Evolutionary conservation across 64 coral and sea anemone genomes (phyloP), one percentile per base, ranked within the genome.

Genomic region (Actinia tenebrosa): DNA sequence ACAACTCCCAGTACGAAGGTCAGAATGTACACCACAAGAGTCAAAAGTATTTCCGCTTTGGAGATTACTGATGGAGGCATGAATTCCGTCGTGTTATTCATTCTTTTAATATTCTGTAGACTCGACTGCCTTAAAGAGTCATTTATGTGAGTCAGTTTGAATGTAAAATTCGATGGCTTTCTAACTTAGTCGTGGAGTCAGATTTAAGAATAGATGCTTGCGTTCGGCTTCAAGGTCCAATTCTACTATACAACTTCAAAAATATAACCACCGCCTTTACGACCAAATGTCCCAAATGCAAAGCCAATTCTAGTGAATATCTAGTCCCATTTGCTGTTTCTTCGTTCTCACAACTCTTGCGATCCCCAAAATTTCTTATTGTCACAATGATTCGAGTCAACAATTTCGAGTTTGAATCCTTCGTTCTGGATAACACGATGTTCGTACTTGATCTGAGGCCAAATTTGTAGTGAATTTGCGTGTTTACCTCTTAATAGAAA

Each of bases 1-100:
- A 87, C 83, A 22, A 89, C 82, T 13, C 94, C 94, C 3, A 97
- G 80, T n/a, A 93, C 89, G 44, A 97, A 87, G 7, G 94, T 84
- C 52, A 92, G 82, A 58, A 97, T 81, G 42, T 82, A 97, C 55
- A 92, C 91, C 2, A 87, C 94, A 7, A 97, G 59, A 26, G 83
- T 85, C 16, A 85, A 85, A 18, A 85, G 30, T 26, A 85, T 45
- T 54, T 85, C 83, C 44, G 83, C 83, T 16, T 62, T 63, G 0
- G 83, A 85, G 79, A 81, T 81, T 13, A 42, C 11, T 75, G 25
- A 26, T 1, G n/a, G 25, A 75, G 27, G 69, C 27, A 75, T 42
- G 8, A 75, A 75, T 3, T 42, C 11, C 1, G 69, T 75, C 25
- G 69, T 75, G 69, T 75, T 75, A 16, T 75, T 75, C 69, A 75